phyloP scores from a whole-genome alignment of 1,140 invertebrate species.

The Cephus cinctus region DNA sequence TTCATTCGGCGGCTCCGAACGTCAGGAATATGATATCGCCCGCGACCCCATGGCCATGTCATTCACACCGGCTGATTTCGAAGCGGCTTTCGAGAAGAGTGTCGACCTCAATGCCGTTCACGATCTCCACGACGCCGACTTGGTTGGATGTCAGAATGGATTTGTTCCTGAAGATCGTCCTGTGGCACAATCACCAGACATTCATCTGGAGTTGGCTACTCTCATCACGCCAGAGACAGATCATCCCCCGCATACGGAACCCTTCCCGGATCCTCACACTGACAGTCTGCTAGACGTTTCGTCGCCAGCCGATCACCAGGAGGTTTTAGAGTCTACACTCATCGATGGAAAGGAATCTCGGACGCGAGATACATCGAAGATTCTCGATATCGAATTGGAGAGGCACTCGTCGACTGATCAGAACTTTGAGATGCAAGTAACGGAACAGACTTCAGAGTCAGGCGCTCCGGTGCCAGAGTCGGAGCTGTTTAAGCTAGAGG shows the following conservation, averaged over 20 bases:
- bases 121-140: slow-evolving; percentile 58
- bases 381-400: no score
- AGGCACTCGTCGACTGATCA: no score
- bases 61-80: slow-evolving; percentile 64
- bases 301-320: no score
- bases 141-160: slow-evolving; percentile 54
- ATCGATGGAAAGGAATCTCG: no score
- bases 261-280: slow-evolving; percentile 7
- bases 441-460: no score
- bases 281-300: not conserved
- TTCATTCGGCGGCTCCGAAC: slow-evolving; percentile 30
- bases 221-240: slow-evolving; percentile 14
- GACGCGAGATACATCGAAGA: not conserved
- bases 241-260: not conserved
- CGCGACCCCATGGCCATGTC: slow-evolving; percentile 71
- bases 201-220: slow-evolving; percentile 12
- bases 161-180: slow-evolving; percentile 9
- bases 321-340: no score
- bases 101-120: slow-evolving; percentile 68
- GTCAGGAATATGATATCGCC: slow-evolving; percentile 27
- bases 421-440: no score
- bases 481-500: no score
- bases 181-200: slow-evolving; percentile 7
- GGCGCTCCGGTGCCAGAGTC: no score
- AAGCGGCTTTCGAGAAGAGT: slow-evolving; percentile 58